phyloP scores from a whole-genome alignment of 2,888 invertebrate genomes.

The Xestobium rufovillosum region DNA sequence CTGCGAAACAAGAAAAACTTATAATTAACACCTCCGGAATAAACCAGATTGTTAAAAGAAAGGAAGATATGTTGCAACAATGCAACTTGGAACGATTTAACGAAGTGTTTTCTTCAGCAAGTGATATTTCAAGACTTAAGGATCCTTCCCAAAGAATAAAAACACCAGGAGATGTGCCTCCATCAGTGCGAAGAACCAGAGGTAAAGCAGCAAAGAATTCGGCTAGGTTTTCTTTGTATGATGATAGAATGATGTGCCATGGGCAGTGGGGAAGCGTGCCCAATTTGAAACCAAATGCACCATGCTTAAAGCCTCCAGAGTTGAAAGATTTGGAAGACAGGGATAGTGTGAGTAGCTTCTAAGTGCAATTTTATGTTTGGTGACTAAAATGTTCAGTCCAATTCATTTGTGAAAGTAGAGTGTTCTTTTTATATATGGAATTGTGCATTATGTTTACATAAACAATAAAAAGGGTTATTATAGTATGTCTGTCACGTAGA shows the following conservation, averaged over 20 bases:
- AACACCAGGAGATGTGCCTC: constrained; percentile 75
- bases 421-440: no score
- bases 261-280: constrained; percentile 43
- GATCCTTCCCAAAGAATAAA: constrained; percentile 73
- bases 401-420: no score
- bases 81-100: constrained; percentile 69
- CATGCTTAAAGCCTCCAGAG: constrained; percentile 22
- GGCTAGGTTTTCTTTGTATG: constrained; percentile 72
- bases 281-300: constrained; percentile 36
- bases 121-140: constrained; percentile 57
- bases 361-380: constrained; percentile 17
- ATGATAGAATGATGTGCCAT: constrained; percentile 78
- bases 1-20: constrained; percentile 29
- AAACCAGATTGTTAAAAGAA: constrained; percentile 39
- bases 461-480: no score
- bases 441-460: no score
- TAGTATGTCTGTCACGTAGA: no score
- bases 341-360: constrained; percentile 45
- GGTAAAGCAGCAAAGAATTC: constrained; percentile 56
- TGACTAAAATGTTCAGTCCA: no score
- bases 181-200: constrained; percentile 64
- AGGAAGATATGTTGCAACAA: constrained; percentile 49
- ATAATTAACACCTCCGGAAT: constrained; percentile 32
- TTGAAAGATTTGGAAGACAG: constrained; percentile 32
- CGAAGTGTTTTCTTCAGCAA: constrained; percentile 63